These are phyloP conservation scores for Anthoptus insignis DNA, from an alignment of 2,888 invertebrate genomes.

Conservation along the genomic window DNA sequence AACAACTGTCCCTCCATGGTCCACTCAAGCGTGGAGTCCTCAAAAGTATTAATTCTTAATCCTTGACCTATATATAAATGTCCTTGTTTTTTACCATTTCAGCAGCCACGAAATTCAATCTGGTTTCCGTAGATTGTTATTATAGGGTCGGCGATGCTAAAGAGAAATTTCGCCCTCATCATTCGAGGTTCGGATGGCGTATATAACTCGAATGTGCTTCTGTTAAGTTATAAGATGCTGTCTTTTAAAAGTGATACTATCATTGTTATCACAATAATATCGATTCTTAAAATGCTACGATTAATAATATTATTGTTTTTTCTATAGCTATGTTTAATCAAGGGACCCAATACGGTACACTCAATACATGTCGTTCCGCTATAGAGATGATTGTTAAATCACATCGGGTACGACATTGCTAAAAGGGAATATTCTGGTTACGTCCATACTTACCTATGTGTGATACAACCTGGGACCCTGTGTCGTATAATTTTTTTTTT, in stretches of 20 bases:
- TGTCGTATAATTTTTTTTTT: slow-evolving; percentile 14
- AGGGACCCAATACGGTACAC: slow-evolving; percentile 32
- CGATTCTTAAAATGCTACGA: neutral
- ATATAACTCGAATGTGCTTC: slow-evolving; percentile 6
- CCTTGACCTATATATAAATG: too few relatives aligned
- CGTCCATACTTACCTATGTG: slow-evolving; percentile 37
- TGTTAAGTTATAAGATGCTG: slow-evolving; percentile 7
- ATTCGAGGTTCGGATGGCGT: slow-evolving; percentile 7
- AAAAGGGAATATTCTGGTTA: slow-evolving; percentile 30
- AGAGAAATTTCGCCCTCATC: slow-evolving; percentile 1
- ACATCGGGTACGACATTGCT: slow-evolving; percentile 13
- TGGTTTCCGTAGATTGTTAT: slow-evolving; percentile 23
- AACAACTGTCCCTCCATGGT: neutral
- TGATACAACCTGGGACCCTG: slow-evolving; percentile 33
- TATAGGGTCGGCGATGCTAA: slow-evolving; percentile 5
- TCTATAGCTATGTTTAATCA: neutral
- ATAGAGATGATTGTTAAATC: slow-evolving; percentile 27
- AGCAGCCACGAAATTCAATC: slow-evolving; percentile 11
- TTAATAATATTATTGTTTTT: neutral
- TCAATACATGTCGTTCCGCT: slow-evolving; percentile 38
- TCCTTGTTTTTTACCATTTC: too few relatives aligned
- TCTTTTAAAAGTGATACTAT: slow-evolving; percentile 4
- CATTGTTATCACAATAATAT: neutral
- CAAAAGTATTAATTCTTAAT: too few relatives aligned
- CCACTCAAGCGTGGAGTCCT: neutral